Evolutionary conservation across 2,797 vertebrate genomes (phyloP).

Genomic region (Oceanodroma leucorhoa): DNA sequence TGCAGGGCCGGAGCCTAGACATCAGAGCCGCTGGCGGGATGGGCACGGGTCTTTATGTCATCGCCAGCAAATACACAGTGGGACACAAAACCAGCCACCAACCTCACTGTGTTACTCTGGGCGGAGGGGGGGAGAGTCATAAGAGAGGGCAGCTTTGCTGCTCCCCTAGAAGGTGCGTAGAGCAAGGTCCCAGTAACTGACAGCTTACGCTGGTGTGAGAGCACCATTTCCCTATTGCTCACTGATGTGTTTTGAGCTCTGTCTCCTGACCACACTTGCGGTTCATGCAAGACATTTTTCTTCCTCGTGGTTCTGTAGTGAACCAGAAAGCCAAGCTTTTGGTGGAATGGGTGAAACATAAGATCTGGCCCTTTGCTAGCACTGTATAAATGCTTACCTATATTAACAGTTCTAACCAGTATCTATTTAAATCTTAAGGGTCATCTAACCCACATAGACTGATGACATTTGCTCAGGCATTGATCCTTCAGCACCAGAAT

Average conservation of each 20-base stretch:
- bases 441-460: not conserved
- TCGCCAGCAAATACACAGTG: not conserved
- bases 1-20: not conserved
- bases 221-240: not conserved
- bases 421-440: not conserved
- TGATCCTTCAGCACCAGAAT: too few relatives aligned
- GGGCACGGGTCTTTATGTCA: not conserved
- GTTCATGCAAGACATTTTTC: not conserved
- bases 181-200: not conserved
- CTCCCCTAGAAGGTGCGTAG: not conserved
- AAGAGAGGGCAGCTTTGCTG: not conserved
- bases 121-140: rapidly evolving
- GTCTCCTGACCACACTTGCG: not conserved
- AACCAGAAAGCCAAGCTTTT: not conserved
- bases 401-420: not conserved
- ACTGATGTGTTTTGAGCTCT: not conserved
- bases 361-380: not conserved
- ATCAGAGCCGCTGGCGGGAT: not conserved
- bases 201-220: not conserved
- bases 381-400: not conserved
- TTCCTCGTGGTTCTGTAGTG: not conserved
- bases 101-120: not conserved
- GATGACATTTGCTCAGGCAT: not conserved
- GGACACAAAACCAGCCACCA: not conserved
- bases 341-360: not conserved